A percentile compares a stretch with the other conserved stretches of the same genome.
phyloP scores from a whole-genome alignment of 1,140 invertebrate species.

The Sitodiplosis mosellana region DNA sequence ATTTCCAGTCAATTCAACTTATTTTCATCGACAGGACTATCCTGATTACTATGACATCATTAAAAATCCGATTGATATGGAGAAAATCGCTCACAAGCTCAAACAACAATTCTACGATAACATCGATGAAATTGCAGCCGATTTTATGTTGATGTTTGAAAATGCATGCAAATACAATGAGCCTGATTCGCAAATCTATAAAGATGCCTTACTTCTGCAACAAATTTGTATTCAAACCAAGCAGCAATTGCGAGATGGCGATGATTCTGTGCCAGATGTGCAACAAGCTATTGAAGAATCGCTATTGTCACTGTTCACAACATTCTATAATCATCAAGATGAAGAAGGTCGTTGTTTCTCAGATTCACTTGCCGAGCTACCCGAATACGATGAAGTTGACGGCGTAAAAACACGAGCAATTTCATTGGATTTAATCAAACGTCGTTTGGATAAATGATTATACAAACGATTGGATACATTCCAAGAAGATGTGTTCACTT shows the following conservation, averaged over 20 bases:
- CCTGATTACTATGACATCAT: conserved; percentile 98
- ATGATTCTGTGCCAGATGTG: conserved; percentile 77
- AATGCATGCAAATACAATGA: conserved; percentile 99
- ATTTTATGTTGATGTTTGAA: conserved; percentile 95
- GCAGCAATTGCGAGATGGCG: conserved; percentile 66
- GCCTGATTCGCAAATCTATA: conserved; percentile 96
- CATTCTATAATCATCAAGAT: conserved; percentile 89
- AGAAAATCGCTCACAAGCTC: conserved; percentile 78
- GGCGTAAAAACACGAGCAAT: conserved; percentile 53
- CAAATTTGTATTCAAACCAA: conserved; percentile 83
- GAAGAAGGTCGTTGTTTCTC: conserved; percentile 90
- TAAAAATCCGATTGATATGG: conserved; percentile 93
- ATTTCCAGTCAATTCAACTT: too few species aligned
- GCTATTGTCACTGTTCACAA: conserved; percentile 78
- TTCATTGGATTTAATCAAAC: conserved; percentile 70
- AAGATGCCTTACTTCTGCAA: conserved; percentile 89
- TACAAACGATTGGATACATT: conserved; percentile 88
- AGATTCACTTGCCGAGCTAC: conserved; percentile 86
- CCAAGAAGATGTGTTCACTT: conserved; percentile 91
- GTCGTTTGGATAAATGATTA: conserved; percentile 64
- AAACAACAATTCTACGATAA: conserved; percentile 61
- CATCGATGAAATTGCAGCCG: conserved; percentile 77
- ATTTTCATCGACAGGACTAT: too few species aligned
- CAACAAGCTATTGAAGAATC: conserved; percentile 75
- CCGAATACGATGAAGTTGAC: conserved; percentile 66